Base-by-base conservation (phyloP, 2,113 vertebrate species). In the Nothocercus nigrocapillus region DNA sequence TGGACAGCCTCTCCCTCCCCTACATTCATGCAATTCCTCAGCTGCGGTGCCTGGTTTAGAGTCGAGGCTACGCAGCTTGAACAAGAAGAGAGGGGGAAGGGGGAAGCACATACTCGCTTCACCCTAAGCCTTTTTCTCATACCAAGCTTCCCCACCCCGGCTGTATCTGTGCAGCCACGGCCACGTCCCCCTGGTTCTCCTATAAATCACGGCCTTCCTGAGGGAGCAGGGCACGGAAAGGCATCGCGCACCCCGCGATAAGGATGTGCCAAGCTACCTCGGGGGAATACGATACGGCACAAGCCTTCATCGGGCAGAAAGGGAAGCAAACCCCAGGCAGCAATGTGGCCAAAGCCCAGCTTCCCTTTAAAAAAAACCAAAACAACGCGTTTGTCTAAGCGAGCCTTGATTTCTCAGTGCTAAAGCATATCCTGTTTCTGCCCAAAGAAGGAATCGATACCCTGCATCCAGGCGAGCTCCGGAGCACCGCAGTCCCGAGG, bases 11-110 rank as follows among this genome's bases (percentile, higher is more conserved):
- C 86, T 96, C 89, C 95, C 91, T 94, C 94, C 81, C 92, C 75
- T 89, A 81, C 92, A 95, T 96, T 96, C 92, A 95, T 95, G 93
- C 83, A 84, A 96, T 96, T 96, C 93, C 93, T 96, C 69, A 95
- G 92, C 90, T 87, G 88, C 88, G 79, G 56, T 53, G 62, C 94
- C 91, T 85, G 1, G 0, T 73, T 73, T 81, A 30, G 56, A 83
- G 82, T 75, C 64, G 47, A 47, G 64, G 64, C 82, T 86, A n/a
- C 42, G n/a, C 20, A 68, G 77, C 79, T 82, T 88, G 90, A 90
- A 78, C 38, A 72, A 88, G 82, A 63, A 88, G 51, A 32, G 51
- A 4, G 18, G 7, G 67, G 25, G 34, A 20, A 21, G 45, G 56
- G 92, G 17, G 40, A 89, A 38, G 42, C 25, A 8, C 78, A 34